Percentiles rank a stretch among this genome's conserved stretches.
Conservation (phyloP, 2,888 invertebrate genomes). For the Gonocerus acuteangulatus region DNA sequence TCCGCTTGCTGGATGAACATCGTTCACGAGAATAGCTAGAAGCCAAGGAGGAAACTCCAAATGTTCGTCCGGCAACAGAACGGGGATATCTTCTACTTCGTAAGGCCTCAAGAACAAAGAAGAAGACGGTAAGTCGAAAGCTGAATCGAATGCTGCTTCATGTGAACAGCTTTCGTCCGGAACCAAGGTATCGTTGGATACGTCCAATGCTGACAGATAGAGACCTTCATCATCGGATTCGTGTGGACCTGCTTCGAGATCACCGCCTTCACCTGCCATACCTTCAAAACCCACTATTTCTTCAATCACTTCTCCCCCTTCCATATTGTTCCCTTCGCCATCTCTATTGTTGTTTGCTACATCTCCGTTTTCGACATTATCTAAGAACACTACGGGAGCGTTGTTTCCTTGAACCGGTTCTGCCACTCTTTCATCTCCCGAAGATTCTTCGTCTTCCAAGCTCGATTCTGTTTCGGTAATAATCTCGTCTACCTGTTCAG, state of each 20-base stretch:
- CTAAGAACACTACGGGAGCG: slow-evolving; percentile 32
- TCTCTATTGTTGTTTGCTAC: slow-evolving; percentile 50
- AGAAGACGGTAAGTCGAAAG: background rate
- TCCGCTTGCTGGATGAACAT: slow-evolving; percentile 16
- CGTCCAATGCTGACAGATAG: slow-evolving; percentile 17
- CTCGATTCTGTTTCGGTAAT: slow-evolving; percentile 38
- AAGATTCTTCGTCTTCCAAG: slow-evolving; percentile 32
- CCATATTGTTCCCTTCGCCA: slow-evolving; percentile 47
- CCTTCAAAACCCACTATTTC: slow-evolving; percentile 32
- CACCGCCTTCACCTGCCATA: slow-evolving; percentile 27
- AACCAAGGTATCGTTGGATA: slow-evolving; percentile 13
- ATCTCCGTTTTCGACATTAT: slow-evolving; percentile 48
- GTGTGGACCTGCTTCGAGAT: slow-evolving; percentile 14
- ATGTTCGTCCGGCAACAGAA: too few relatives aligned
- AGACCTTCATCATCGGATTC: slow-evolving; percentile 15
- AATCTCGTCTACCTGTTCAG: slow-evolving; percentile 39
- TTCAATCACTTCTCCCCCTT: slow-evolving; percentile 30
- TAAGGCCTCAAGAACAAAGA: background rate
- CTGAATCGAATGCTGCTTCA: background rate
- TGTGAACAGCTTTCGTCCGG: background rate
- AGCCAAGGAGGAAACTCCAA: slow-evolving; percentile 25
- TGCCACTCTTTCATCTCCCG: slow-evolving; percentile 22
- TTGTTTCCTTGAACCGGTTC: slow-evolving; percentile 1
- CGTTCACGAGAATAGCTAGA: slow-evolving; percentile 16
- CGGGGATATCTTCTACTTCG: background rate